These are phyloP conservation scores for Scatophagus argus DNA, from an alignment of 2,113 vertebrate genomes.

Conservation along the genomic window DNA sequence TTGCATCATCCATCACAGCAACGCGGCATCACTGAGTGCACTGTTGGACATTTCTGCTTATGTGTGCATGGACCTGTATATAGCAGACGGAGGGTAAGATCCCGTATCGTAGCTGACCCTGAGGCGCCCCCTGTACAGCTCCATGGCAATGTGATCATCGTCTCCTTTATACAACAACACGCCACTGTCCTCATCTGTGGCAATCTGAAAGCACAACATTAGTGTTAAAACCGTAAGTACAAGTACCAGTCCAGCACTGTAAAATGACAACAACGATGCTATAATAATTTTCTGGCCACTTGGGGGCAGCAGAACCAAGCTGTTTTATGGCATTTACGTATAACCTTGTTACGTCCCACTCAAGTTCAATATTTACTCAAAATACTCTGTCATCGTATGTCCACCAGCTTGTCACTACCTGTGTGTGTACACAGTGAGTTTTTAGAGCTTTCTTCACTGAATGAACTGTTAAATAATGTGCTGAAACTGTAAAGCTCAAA, in stretches of 20 bases:
- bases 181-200: slow-evolving; percentile 97
- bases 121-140: slow-evolving; percentile 94
- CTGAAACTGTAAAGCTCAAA: too few species aligned
- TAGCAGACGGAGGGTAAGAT: slow-evolving; percentile 93
- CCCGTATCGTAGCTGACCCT: slow-evolving; percentile 97
- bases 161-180: slow-evolving; percentile 96
- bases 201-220: slow-evolving; percentile 85
- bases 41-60: not conserved
- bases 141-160: slow-evolving; percentile 94
- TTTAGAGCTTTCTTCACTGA: too few species aligned
- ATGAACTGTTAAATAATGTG: not conserved
- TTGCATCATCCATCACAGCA: slow-evolving; percentile 32
- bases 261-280: not conserved
- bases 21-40: not conserved
- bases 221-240: not conserved
- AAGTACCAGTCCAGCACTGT: not conserved
- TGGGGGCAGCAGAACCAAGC: not conserved
- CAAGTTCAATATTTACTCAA: not conserved
- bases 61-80: slow-evolving; percentile 90
- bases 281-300: not conserved
- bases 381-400: too few species aligned
- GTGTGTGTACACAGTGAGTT: too few species aligned
- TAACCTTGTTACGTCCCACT: too few species aligned
- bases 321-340: not conserved
- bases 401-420: too few species aligned